phyloP scores from a whole-genome alignment of 2,888 invertebrate genomes.

The Agrotis ipsilon region DNA sequence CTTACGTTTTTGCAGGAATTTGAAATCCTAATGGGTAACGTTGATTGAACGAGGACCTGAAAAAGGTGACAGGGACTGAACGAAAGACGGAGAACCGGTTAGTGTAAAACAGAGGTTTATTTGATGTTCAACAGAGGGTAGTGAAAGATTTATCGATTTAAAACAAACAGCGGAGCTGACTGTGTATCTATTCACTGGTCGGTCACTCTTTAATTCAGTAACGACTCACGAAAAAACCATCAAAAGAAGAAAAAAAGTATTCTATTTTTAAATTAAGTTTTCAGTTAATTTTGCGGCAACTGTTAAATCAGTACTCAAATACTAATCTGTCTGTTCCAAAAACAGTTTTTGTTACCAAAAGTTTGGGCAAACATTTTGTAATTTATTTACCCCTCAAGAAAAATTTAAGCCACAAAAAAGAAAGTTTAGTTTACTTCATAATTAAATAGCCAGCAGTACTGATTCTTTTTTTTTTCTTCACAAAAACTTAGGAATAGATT shows the following conservation, averaged over 20 bases:
- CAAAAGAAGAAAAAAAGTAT: background rate
- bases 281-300: background rate
- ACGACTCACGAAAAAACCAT: background rate
- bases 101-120: background rate
- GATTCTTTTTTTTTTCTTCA: constrained; percentile 8
- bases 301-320: background rate
- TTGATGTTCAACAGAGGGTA: background rate
- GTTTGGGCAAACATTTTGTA: background rate
- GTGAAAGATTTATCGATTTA: background rate
- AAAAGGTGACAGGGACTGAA: constrained; percentile 11
- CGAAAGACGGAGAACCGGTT: background rate
- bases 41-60: constrained; percentile 31
- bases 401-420: constrained; percentile 11
- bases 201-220: background rate
- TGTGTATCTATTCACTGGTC: background rate
- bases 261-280: background rate
- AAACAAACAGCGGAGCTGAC: background rate
- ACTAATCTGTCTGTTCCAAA: constrained; percentile 14
- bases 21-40: constrained; percentile 14
- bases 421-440: constrained; percentile 10
- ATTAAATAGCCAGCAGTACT: background rate
- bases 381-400: constrained; percentile 34
- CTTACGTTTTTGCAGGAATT: constrained; percentile 39
- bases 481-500: background rate
- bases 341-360: constrained; percentile 12